Base-by-base conservation (phyloP, 1,140 invertebrate genomes). In the Drosophila jambulina region DNA sequence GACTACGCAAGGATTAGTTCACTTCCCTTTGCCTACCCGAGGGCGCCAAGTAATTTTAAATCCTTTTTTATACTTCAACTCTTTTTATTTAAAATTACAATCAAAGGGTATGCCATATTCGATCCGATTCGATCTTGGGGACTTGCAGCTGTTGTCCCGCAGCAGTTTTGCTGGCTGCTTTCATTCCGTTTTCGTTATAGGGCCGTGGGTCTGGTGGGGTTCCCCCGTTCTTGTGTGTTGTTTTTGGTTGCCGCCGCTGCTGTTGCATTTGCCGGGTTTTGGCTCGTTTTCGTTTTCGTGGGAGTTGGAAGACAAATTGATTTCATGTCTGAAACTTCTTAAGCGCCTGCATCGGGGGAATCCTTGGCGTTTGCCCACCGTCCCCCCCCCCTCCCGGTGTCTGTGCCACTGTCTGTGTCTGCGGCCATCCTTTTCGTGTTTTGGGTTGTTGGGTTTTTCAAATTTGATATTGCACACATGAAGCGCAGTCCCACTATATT, bases 271-370 rank as follows among this genome's bases (percentile, higher is more conserved):
- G 54, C 59, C 58, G 45, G 21, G 60, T 57, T 72, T 63, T 71
- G 79, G 59, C 75, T 86, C 75, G 69, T 82, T 90, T 86, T 86
- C 80, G 61, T 86, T 86, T 87, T 88, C 85, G 85, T 88, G 85
- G 81, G 81, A 90, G 85, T 90, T 77, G 81, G 79, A 90, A 90
- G 86, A 90, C 86, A 90, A 90, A 90, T 90, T 90, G 86, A 90
- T 90, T 90, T 90, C 86, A 90, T 90, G 86, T 91, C 86, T 90
- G 82, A 91, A 90, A 90, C 85, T 88, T 90, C 81, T 90, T 85
- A 90, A 90, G 85, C 85, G 85, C 77, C 75, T 74, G 84, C 68
- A 90, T 61, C 81, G 75, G 46, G 85, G 81, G 78, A 87, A 78
- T 87, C 77, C 84, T 78, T 75, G 67, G 58, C 40, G 61, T 36